These are phyloP conservation scores for Melanchra persicariae DNA, from an alignment of 2,888 invertebrate genomes.

Conservation along the genomic window DNA sequence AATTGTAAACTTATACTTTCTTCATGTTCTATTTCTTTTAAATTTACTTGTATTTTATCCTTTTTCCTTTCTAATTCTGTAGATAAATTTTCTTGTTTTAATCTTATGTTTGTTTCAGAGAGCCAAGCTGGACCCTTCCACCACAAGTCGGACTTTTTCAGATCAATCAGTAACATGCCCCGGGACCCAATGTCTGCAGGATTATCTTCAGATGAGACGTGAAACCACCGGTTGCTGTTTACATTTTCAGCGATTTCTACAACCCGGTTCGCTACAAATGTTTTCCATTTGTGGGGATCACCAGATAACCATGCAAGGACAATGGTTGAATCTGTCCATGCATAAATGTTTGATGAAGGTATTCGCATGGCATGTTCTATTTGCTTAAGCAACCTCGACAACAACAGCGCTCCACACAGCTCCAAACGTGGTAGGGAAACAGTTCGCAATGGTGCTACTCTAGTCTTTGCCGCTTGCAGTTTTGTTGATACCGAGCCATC, in stretches of 20 bases:
- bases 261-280: no score
- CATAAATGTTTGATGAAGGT: not conserved
- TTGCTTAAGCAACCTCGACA: slow-evolving; percentile 42
- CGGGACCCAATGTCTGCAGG: no score
- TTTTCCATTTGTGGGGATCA: not conserved
- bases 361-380: slow-evolving; percentile 14
- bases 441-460: slow-evolving; percentile 56
- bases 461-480: no score
- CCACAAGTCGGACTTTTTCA: no score
- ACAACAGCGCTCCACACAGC: slow-evolving; percentile 60
- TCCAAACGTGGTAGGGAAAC: slow-evolving; percentile 60
- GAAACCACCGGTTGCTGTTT: no score
- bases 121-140: no score
- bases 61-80: not conserved
- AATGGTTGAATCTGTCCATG: slow-evolving; percentile 12
- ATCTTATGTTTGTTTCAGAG: no score
- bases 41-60: not conserved
- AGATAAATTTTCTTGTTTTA: no score
- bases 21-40: not conserved
- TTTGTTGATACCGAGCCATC: no score
- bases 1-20: not conserved
- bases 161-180: no score
- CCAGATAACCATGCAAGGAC: slow-evolving; percentile 9
- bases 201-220: no score
- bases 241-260: no score